A percentile compares a stretch with the other conserved stretches of the same genome.
These are phyloP conservation scores for Piaya cayana DNA, from an alignment of 2,113 vertebrate genomes.

Conservation along the genomic window DNA sequence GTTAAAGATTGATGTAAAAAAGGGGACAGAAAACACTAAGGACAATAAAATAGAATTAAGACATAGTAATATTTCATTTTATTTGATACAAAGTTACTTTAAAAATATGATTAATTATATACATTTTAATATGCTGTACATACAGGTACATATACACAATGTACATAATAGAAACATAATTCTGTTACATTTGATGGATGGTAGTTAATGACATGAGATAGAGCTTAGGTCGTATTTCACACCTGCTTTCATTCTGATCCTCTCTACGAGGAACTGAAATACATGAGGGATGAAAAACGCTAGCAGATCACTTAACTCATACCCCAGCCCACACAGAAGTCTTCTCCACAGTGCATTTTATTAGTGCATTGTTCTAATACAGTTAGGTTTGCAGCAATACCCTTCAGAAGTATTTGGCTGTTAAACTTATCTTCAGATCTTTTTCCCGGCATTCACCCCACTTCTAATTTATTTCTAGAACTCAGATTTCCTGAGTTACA, in stretches of 20 bases:
- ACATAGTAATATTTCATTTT: slow-evolving; percentile 34
- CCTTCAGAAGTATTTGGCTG: neutral
- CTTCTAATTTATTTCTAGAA: neutral
- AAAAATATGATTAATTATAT: slow-evolving; percentile 63
- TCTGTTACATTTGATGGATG: neutral
- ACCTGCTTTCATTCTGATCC: slow-evolving; percentile 16
- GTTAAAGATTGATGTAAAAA: neutral
- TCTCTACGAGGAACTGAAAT: neutral
- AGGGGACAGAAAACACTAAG: neutral
- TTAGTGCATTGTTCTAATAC: neutral
- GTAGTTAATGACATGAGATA: neutral
- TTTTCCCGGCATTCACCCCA: neutral
- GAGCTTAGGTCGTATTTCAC: neutral
- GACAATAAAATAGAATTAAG: neutral
- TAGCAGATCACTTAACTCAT: neutral
- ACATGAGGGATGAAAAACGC: neutral
- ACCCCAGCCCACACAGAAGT: neutral
- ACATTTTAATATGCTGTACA: slow-evolving; percentile 52
- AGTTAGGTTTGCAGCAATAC: neutral
- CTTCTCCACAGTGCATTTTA: neutral
- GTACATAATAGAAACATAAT: neutral
- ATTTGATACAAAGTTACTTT: slow-evolving; percentile 56
- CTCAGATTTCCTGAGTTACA: neutral
- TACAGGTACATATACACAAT: slow-evolving; percentile 58
- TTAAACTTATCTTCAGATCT: neutral